Evolutionary conservation across 2,888 invertebrate species (phyloP).

Genomic region (Octonoba sinensis): DNA sequence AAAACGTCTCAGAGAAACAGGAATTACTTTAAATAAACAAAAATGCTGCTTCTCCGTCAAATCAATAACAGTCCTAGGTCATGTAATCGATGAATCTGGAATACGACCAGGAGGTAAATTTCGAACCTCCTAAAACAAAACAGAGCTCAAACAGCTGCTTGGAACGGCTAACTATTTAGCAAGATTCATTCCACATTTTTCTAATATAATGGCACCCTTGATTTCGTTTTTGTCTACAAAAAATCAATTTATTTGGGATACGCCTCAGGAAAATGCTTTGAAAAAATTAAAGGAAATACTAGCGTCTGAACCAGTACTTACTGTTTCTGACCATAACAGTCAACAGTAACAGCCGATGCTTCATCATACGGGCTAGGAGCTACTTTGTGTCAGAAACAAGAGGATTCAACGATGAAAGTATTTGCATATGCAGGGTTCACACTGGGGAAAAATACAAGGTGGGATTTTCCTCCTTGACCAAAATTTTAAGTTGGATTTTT

Average conservation of each 20-base stretch:
- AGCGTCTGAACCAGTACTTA: conserved; percentile 8
- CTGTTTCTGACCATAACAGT: not conserved
- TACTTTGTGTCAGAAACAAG: conserved; percentile 67
- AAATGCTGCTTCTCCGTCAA: not conserved
- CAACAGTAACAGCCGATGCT: conserved; percentile 39
- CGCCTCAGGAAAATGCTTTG: not conserved
- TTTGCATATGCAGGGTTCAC: no score
- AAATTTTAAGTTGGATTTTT: no score
- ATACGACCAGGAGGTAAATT: not conserved
- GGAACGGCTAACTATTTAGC: conserved; percentile 17
- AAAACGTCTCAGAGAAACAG: not conserved
- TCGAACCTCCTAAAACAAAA: conserved; percentile 1
- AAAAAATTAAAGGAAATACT: not conserved
- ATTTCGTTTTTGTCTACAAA: not conserved
- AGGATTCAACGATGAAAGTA: conserved; percentile 66
- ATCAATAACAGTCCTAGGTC: not conserved
- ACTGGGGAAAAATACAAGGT: no score
- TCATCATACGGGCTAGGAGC: conserved; percentile 69
- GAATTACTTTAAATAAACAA: conserved; percentile 2
- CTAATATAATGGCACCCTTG: not conserved
- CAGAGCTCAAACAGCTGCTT: conserved; percentile 5
- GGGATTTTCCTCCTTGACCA: no score
- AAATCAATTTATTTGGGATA: conserved; percentile 7
- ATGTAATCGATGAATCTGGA: not conserved
- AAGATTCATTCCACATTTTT: not conserved